Percentiles rank a stretch among this genome's conserved stretches.
phyloP scores from a whole-genome alignment of 2,113 vertebrate species.

The Hucho hucho region DNA sequence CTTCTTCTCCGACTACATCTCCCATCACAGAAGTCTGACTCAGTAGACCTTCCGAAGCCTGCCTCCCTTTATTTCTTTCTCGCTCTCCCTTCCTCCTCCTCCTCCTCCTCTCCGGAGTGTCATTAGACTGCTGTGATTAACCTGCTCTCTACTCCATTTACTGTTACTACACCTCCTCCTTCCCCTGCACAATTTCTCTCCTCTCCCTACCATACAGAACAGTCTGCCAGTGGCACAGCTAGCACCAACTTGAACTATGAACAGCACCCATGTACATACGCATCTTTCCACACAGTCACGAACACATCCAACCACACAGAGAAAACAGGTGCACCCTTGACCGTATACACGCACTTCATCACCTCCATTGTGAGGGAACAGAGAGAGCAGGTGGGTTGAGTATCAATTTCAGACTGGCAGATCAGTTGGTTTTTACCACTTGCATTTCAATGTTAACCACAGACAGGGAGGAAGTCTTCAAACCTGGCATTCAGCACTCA shows the following conservation, averaged over 20 bases:
- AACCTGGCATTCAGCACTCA: background rate
- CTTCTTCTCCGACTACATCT: background rate
- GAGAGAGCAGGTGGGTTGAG: constrained; percentile 2
- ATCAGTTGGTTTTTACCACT: background rate
- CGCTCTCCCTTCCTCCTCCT: background rate
- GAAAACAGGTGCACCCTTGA: background rate
- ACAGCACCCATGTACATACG: background rate
- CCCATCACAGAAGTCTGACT: background rate
- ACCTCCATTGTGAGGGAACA: background rate
- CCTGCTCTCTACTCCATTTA: background rate
- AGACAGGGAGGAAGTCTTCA: background rate
- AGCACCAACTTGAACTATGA: background rate
- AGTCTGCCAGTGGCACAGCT: background rate
- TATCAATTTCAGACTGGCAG: background rate
- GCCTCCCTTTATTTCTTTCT: background rate
- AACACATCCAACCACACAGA: background rate
- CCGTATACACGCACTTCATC: background rate
- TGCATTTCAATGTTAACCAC: constrained; percentile 9
- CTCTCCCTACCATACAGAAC: background rate
- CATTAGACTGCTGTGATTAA: background rate
- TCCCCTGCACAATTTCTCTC: background rate
- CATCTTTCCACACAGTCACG: background rate
- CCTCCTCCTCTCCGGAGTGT: background rate
- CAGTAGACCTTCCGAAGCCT: background rate
- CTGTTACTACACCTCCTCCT: background rate